Conservation (phyloP, 64 coral and sea anemone species). For the Actinia tenebrosa region DNA sequence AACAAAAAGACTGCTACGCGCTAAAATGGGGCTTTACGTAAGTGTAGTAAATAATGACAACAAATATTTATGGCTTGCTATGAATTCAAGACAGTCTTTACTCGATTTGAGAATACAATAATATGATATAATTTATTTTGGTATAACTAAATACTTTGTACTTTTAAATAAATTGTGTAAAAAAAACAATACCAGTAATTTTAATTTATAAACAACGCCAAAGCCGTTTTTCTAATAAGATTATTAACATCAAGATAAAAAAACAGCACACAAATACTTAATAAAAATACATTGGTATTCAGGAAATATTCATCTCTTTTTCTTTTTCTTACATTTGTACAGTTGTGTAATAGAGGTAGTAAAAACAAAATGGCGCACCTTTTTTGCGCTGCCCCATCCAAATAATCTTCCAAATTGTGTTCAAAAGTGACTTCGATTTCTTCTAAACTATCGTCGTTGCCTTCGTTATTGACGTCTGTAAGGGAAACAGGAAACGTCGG, state of each 20-base stretch:
- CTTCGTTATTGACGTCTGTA: slow-evolving; percentile 54
- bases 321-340: background rate
- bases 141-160: background rate
- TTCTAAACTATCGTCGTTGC: slow-evolving; percentile 32
- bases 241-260: background rate
- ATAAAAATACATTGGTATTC: background rate
- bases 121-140: background rate
- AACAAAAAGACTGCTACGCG: background rate
- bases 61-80: background rate
- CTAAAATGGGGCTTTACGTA: background rate
- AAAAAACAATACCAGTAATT: background rate
- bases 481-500: background rate
- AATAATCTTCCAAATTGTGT: slow-evolving; percentile 55
- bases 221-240: too few species aligned
- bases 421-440: slow-evolving; percentile 77
- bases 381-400: slow-evolving; percentile 81
- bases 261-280: background rate
- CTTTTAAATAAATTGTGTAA: background rate
- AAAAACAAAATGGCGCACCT: slow-evolving; percentile 49
- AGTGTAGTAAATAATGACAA: background rate
- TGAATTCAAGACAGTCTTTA: background rate
- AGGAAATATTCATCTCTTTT: too few species aligned
- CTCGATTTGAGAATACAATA: background rate
- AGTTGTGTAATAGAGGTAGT: background rate
- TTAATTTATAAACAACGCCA: too few species aligned